Conservation (phyloP, 2,888 invertebrate species). For the Athalia rosae region DNA sequence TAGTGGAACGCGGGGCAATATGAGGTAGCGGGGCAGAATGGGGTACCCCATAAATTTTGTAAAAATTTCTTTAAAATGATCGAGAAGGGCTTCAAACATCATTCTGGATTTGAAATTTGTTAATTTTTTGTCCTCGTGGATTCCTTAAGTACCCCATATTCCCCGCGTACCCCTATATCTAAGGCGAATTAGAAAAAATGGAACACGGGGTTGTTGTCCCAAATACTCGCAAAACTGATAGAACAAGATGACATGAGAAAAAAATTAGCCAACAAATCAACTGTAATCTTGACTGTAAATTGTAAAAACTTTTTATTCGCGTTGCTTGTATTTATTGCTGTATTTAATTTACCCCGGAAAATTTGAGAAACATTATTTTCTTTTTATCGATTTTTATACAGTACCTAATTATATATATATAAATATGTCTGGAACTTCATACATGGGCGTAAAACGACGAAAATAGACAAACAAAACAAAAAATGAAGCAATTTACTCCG, state of each 20-base stretch:
- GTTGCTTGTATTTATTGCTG: slow-evolving; percentile 64
- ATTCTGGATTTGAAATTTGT: too few relatives aligned
- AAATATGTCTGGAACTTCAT: neutral
- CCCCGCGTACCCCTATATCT: too few relatives aligned
- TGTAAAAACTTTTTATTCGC: slow-evolving; percentile 57
- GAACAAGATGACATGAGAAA: slow-evolving; percentile 7
- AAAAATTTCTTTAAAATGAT: too few relatives aligned
- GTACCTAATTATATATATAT: neutral
- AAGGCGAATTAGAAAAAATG: neutral
- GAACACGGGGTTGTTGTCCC: slow-evolving; percentile 54
- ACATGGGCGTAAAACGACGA: neutral
- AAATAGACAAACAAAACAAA: neutral
- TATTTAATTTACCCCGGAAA: slow-evolving; percentile 12
- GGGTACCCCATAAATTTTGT: too few relatives aligned
- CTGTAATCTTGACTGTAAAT: slow-evolving; percentile 59
- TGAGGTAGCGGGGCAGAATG: too few relatives aligned
- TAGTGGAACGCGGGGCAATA: neutral
- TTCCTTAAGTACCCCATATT: too few relatives aligned
- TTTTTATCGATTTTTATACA: slow-evolving; percentile 20
- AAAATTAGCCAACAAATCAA: slow-evolving; percentile 28
- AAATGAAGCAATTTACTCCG: neutral
- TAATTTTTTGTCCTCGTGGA: too few relatives aligned
- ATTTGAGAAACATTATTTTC: neutral
- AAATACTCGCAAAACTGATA: slow-evolving; percentile 53
- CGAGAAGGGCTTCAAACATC: too few relatives aligned